Base-by-base conservation (phyloP, 2,113 vertebrate species). In the Chamaetylas fuelleborni region DNA sequence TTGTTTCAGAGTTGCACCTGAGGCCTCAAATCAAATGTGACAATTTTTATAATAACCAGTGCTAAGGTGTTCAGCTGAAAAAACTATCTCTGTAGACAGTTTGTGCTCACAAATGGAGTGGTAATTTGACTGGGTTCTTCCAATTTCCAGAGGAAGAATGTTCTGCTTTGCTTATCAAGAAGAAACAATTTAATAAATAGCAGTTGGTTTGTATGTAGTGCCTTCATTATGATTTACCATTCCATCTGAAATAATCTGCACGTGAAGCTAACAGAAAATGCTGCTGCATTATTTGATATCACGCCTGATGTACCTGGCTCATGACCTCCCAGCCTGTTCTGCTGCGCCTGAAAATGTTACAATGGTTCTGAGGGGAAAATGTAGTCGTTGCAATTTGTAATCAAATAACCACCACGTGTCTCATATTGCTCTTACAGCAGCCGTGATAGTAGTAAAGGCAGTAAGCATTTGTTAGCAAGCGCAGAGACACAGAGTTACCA, bases 21-120 rank as follows among this genome's bases (percentile, higher is more conserved):
- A 91, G 96, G 88, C 92, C 94, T 92, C 87, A 81, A 92, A 95
- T 97, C 96, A 95, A 91, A 94, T 93, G 66, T 92, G 92, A 97
- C 96, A 90, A 88, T 78, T 88, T 95, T 82, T 82, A 54, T 58
- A 91, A 88, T 86, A 87, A 86, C 50, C 25, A 3, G 33, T 9
- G 31, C 80, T 91, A 53, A 80, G 72, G 16, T 91, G 66, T 93
- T 92, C 64, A 79, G 81, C 65, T 92, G 45, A 79, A 84, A 94
- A 92, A 92, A 54, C 54, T 80, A 31, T 58, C 58, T 88, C 61
- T 33, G n/a, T 40, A 70, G 85, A 42, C 38, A 88, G 64, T 76
- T 71, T 93, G 65, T 73, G 47, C 76, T 61, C 51, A 70, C 70
- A 96, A 94, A 96, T 64, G 34, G 77, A 81, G 93, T 72, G 48